These are phyloP conservation scores for Drosophila pectinifera DNA, from an alignment of 1,140 invertebrate genomes.

Conservation along the genomic window DNA sequence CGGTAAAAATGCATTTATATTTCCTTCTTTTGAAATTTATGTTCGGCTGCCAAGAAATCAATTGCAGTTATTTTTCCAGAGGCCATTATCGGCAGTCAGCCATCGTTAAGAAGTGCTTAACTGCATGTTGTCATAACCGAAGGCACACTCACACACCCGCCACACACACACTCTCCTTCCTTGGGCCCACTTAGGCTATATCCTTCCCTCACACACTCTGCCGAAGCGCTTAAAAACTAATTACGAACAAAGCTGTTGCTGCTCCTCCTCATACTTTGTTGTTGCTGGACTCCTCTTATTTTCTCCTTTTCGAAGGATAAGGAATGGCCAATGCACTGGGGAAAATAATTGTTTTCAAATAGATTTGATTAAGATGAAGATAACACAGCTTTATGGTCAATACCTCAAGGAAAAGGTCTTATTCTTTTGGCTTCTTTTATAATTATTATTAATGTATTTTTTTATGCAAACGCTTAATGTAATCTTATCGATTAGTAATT, in stretches of 20 bases:
- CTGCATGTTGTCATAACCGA: conserved; percentile 79
- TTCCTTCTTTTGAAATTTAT: conserved; percentile 28
- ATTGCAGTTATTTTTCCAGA: conserved; percentile 64
- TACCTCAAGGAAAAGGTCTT: no score
- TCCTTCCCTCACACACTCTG: conserved; percentile 37
- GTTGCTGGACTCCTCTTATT: conserved; percentile 28
- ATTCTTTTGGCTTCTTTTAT: no score
- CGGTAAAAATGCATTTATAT: neutral
- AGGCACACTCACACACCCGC: conserved; percentile 41
- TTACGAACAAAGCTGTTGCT: conserved; percentile 78
- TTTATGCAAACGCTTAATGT: neutral
- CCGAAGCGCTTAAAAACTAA: conserved; percentile 77
- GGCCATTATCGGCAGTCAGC: conserved; percentile 74
- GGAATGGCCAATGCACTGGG: conserved; percentile 26
- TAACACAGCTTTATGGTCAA: no score
- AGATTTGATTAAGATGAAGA: no score
- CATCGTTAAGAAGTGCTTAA: conserved; percentile 78
- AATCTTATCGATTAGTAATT: neutral
- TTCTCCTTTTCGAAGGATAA: conserved; percentile 21
- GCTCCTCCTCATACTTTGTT: conserved; percentile 39
- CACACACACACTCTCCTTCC: conserved; percentile 28
- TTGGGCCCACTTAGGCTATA: conserved; percentile 38
- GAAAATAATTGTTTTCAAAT: neutral
- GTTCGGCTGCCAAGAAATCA: conserved; percentile 68
- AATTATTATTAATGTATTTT: no score